Percentiles rank a stretch among this genome's conserved stretches.
Conservation (phyloP, 1,140 invertebrate genomes). For the Nixonia krombeini region DNA sequence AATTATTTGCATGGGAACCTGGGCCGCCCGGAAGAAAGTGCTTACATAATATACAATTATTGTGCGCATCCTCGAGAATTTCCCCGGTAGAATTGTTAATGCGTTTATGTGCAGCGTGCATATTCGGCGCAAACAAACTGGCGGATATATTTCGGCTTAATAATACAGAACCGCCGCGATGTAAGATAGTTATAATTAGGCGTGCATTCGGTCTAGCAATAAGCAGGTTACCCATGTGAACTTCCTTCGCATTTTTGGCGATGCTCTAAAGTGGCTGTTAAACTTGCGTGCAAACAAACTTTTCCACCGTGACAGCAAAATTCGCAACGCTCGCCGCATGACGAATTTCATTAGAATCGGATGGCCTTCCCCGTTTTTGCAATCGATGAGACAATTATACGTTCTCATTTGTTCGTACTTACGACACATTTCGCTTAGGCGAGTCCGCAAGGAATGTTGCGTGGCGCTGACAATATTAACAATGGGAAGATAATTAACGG, state of each 20-base stretch:
- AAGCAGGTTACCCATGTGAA: conserved; percentile 68
- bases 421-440: too few relatives aligned
- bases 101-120: conserved; percentile 53
- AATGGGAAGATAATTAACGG: too few relatives aligned
- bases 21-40: conserved; percentile 59
- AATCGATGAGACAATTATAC: not conserved
- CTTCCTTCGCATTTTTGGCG: conserved; percentile 64
- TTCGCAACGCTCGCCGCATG: not conserved
- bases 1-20: conserved; percentile 60
- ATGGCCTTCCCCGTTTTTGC: too few relatives aligned
- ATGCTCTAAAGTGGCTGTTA: conserved; percentile 43
- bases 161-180: conserved; percentile 64
- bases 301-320: conserved; percentile 11
- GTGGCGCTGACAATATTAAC: too few relatives aligned
- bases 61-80: conserved; percentile 68
- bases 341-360: not conserved
- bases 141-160: conserved; percentile 64
- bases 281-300: conserved; percentile 43
- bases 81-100: conserved; percentile 60
- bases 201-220: conserved; percentile 65
- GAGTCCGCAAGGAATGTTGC: too few relatives aligned
- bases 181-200: conserved; percentile 71
- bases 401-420: too few relatives aligned
- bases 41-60: conserved; percentile 66
- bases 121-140: conserved; percentile 53